These are phyloP conservation scores for Geotrupes spiniger DNA, from an alignment of 2,888 invertebrate species.

Conservation along the genomic window DNA sequence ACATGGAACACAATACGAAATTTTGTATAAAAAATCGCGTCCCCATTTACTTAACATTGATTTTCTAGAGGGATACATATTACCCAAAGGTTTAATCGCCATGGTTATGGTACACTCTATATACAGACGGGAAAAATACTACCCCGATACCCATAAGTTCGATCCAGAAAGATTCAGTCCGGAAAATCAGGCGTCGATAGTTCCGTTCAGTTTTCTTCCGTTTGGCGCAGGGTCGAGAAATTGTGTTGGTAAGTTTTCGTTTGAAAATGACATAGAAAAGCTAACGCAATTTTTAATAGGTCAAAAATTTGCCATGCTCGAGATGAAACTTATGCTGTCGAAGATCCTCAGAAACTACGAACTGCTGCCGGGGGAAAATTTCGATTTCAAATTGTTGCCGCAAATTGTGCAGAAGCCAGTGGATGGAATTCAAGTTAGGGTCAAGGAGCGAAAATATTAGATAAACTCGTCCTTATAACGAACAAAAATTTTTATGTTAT, in stretches of 20 bases:
- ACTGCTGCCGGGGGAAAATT: constrained; percentile 25
- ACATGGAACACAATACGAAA: constrained; percentile 39
- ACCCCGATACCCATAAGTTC: constrained; percentile 46
- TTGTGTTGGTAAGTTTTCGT: constrained; percentile 31
- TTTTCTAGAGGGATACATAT: constrained; percentile 17
- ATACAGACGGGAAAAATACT: constrained; percentile 50
- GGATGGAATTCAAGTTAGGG: constrained; percentile 14
- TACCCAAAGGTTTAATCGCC: constrained; percentile 21
- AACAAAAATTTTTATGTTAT: too few relatives aligned
- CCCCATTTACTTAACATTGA: too few relatives aligned
- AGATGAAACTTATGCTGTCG: constrained; percentile 54
- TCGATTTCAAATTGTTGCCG: constrained; percentile 16
- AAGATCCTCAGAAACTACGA: constrained; percentile 53
- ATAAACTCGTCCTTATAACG: too few relatives aligned
- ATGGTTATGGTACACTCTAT: constrained; percentile 25
- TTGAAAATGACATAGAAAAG: too few relatives aligned
- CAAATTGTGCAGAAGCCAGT: constrained; percentile 18
- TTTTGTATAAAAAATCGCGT: too few relatives aligned
- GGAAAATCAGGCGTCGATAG: constrained; percentile 34
- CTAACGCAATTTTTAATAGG: constrained; percentile 30
- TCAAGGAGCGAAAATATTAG: constrained; percentile 15
- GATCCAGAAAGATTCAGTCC: constrained; percentile 43
- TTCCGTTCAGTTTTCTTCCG: constrained; percentile 41
- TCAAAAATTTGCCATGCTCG: constrained; percentile 52
- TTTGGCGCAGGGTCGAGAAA: constrained; percentile 43